Evolutionary conservation across 2,888 invertebrate species (phyloP), one percentile per base, ranked within the genome.

Genomic region (Protophormia terraenovae): DNA sequence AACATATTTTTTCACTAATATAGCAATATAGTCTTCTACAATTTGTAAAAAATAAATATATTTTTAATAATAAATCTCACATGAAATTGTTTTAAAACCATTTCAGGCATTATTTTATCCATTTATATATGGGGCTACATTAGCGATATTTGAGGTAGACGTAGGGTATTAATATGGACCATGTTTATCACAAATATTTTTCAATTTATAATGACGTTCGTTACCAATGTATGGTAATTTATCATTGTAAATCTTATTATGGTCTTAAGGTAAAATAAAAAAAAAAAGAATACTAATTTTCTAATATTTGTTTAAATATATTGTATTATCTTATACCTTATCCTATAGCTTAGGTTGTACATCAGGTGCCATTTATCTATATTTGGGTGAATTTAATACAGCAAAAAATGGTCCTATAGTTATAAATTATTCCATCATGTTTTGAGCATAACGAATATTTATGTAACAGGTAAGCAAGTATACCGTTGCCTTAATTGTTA

Each of bases 401-500:
- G 88, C 88, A 27, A 89, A 90, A 41, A 89, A 91, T 75, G 88
- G 91, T 32, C 90, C 91, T 6, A 87, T 91, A 41, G 89, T 90
- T 5, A 91, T 91, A 64, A 91, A 91, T 87, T 91, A 91, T 86
- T 90, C 91, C 4, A 89, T 90, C 1, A 91, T 91, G 91, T 91
- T 91, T 78, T 91, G 0, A 91, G 91, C 85, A 87, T 91, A 76
- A 87, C 89, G 8, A 89, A 90, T 10, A 91, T 91, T 45, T 91
- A 91, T 88, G 89, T 91, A 0, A 91, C 91, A 88, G 91, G 91
- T 91, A 88, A 86, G 19, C n/a, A n/a, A n/a, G 53, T 24, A 76
- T n/a, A n/a, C n/a, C n/a, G n/a, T n/a, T 53, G 16, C 24, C 55
- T 66, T 24, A n/a, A n/a, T n/a, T n/a, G n/a, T n/a, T n/a, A n/a